Conservation (phyloP, 2,113 vertebrate species). For the Dendropsophus ebraccatus region DNA sequence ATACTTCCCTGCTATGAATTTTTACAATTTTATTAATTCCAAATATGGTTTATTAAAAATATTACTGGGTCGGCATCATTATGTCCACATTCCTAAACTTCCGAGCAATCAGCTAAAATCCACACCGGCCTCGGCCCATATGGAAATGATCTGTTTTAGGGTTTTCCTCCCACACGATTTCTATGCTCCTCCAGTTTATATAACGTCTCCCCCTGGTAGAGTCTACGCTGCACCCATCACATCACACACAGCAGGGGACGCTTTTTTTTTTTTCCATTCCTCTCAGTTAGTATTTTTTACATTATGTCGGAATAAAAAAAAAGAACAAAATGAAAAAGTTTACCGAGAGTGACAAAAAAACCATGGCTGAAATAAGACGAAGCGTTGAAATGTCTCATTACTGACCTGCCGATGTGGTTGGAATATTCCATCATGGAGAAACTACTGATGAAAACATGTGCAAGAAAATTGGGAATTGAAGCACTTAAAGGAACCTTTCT, state of each 20-base stretch:
- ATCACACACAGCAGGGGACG: not conserved
- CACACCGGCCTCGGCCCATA: not conserved
- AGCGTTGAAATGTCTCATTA: not conserved
- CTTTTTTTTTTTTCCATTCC: not conserved
- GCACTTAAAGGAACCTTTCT: too few species aligned
- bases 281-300: not conserved
- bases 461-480: too few species aligned
- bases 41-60: not conserved
- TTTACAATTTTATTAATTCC: not conserved
- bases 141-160: slow-evolving; percentile 16
- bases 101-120: not conserved
- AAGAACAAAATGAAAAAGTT: not conserved
- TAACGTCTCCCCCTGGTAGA: not conserved
- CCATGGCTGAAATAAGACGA: not conserved
- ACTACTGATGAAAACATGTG: not conserved
- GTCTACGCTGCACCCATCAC: not conserved
- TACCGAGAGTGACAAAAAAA: not conserved
- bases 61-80: not conserved
- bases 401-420: not conserved
- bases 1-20: not conserved
- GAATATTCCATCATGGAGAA: not conserved
- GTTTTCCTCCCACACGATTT: not conserved
- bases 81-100: not conserved
- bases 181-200: not conserved
- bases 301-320: not conserved